Conservation (phyloP, 1,140 invertebrate genomes). For the Riptortus pedestris region DNA sequence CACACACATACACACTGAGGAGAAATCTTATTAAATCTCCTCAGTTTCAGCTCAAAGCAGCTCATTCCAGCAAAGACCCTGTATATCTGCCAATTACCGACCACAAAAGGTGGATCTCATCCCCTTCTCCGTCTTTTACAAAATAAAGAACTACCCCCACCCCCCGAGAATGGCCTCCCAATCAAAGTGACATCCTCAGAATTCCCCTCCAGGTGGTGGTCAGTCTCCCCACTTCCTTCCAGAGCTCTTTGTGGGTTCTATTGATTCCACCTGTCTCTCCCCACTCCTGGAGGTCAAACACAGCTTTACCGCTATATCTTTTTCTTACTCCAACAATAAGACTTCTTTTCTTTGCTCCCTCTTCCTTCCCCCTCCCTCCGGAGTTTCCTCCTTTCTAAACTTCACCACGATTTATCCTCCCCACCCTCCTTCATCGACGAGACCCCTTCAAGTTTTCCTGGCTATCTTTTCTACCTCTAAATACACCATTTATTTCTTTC, state of each 20-base stretch:
- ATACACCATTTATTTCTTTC: not conserved
- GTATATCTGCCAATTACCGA: not conserved
- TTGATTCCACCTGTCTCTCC: not conserved
- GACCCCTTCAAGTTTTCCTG: not conserved
- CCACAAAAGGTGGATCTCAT: too few species aligned
- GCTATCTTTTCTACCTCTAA: not conserved
- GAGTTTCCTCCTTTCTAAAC: not conserved
- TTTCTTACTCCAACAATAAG: not conserved
- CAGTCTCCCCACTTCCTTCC: not conserved
- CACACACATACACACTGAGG: too few species aligned
- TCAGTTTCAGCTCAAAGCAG: not conserved
- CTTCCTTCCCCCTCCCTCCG: not conserved
- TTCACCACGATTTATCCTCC: not conserved
- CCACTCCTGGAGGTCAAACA: not conserved
- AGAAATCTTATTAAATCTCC: not conserved
- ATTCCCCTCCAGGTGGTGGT: not conserved
- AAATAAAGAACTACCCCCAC: too few species aligned
- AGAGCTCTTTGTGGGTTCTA: not conserved
- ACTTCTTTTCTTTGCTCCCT: not conserved
- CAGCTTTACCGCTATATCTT: not conserved
- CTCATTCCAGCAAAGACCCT: not conserved
- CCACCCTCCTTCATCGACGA: too few species aligned
- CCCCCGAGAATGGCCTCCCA: too few species aligned
- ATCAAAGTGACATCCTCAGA: not conserved
- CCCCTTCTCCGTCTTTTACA: too few species aligned